Evolutionary conservation across 2,888 invertebrate species (phyloP).

Genomic region (Corbicula japonica): DNA sequence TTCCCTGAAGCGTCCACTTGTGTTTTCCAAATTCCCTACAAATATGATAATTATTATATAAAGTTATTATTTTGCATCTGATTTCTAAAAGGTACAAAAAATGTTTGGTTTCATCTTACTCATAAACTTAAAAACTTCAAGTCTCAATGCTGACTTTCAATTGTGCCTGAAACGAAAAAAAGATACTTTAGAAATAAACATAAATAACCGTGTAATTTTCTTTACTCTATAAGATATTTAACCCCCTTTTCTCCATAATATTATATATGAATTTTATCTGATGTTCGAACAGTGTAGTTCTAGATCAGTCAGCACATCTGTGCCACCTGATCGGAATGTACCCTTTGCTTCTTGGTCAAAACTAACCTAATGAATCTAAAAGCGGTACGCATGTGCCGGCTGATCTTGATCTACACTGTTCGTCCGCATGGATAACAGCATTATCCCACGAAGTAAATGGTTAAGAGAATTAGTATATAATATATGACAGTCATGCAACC

Average conservation of each 20-base stretch:
- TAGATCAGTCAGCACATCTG: no score
- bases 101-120: no score
- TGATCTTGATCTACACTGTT: not conserved
- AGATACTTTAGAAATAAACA: not conserved
- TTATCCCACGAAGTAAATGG: not conserved
- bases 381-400: not conserved
- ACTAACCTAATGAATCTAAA: not conserved
- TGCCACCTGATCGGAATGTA: not conserved
- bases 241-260: no score
- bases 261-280: no score
- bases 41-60: not conserved
- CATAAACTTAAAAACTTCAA: no score
- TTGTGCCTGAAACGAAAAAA: no score
- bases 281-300: no score
- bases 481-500: not conserved
- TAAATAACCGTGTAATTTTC: not conserved
- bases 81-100: not conserved
- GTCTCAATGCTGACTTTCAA: no score
- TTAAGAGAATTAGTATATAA: not conserved
- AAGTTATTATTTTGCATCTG: not conserved
- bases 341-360: not conserved
- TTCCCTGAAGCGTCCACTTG: constrained; percentile 67
- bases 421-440: not conserved
- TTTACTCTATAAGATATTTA: no score
- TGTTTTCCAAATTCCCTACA: constrained; percentile 73